Evolutionary conservation across 2,113 vertebrate genomes (phyloP), one percentile per base, ranked within the genome.

Genomic region (Clarias gariepinus): DNA sequence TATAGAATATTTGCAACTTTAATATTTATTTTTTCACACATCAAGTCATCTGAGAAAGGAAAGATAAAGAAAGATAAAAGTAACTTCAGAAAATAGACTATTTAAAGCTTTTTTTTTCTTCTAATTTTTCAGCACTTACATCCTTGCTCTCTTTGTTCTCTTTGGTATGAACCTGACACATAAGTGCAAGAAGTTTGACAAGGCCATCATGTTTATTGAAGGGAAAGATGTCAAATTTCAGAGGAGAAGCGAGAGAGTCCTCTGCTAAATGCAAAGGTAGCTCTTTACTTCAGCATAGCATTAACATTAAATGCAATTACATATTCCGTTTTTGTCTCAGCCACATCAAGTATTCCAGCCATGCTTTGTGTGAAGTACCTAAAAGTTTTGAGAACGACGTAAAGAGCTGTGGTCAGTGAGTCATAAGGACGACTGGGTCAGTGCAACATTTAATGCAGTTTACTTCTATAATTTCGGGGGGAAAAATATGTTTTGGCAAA

Each of bases 361-460:
- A 18, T 61, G 79, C 18, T 47, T 47, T 64, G 25, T 68, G 30
- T 13, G 36, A n/a, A 82, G 36, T 52, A 57, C 57, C 47, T 76
- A 13, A 82, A 89, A 87, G 69, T 68, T 83, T 82, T 18, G 6
- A 15, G 47, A n/a, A 33, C 6, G 2, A 41, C 58, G 64, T 52
- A 47, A 57, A 66, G 36, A 36, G 33, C 30, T n/a, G 33, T 79
- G 57, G 33, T 53, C 82, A 8, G 57, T 30, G 47, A 89, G 64
- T 85, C 83, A 86, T 33, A 74, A 60, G 64, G 52, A 64, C 19
- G 7, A 53, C 80, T 30, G 80, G 86, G 83, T 73, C 30, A 41
- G 33, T 41, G 58, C 33, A 83, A 74, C 83, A 80, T 69, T 66
- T 83, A 47, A 85, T 85, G 77, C 23, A 52, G 47, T 85, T 89